phyloP scores from a whole-genome alignment of 2,797 vertebrate species.

The Sebastes aleutianus region DNA sequence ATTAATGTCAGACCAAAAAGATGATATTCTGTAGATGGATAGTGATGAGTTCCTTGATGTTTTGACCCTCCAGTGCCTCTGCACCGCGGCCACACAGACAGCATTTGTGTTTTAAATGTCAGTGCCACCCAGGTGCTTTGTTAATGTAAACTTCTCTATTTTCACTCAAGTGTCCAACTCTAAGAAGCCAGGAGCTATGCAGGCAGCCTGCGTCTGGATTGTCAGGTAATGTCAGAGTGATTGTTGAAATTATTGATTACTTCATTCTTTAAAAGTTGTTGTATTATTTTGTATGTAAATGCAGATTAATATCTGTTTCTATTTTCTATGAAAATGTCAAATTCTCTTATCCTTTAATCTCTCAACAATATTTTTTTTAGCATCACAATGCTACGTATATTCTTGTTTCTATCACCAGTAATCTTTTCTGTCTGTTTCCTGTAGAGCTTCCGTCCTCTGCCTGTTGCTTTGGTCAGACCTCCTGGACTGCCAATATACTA shows the following conservation, averaged over 20 bases:
- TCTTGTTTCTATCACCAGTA: background rate
- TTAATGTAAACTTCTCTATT: constrained; percentile 39
- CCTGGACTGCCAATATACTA: constrained; percentile 83
- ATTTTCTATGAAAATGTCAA: background rate
- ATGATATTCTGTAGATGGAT: background rate
- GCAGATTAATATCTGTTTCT: background rate
- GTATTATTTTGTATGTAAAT: background rate
- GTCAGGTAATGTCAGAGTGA: constrained; percentile 59
- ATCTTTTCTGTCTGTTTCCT: constrained; percentile 15
- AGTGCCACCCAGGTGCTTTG: background rate
- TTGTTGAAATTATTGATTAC: background rate
- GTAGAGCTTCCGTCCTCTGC: constrained; percentile 84
- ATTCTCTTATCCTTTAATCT: background rate
- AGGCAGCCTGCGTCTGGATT: constrained; percentile 48
- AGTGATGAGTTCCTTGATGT: background rate
- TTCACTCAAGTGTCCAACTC: constrained; percentile 20
- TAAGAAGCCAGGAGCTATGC: constrained; percentile 61
- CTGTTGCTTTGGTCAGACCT: constrained; percentile 83
- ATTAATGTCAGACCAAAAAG: background rate
- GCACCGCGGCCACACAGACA: background rate
- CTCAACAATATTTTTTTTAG: background rate
- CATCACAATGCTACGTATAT: background rate
- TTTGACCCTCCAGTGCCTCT: background rate
- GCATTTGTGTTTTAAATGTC: constrained; percentile 22
- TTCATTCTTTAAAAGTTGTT: background rate